These are phyloP conservation scores for Pinctada fucata DNA, from an alignment of 2,888 invertebrate genomes.

Conservation along the genomic window DNA sequence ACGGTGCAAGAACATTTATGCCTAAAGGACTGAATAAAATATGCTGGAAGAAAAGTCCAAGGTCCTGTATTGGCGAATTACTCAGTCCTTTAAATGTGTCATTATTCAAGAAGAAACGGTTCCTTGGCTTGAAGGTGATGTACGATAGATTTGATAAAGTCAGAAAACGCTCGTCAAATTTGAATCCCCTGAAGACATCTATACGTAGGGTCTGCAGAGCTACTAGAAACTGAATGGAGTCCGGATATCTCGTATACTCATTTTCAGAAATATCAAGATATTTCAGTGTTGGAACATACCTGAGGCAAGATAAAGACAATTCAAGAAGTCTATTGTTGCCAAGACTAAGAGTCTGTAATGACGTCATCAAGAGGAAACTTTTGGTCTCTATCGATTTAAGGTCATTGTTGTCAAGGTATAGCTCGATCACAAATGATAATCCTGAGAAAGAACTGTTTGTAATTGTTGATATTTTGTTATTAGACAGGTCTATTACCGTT, in stretches of 20 bases:
- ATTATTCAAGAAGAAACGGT: not conserved
- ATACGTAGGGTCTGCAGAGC: not conserved
- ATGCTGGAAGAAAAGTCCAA: not conserved
- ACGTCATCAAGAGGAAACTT: no score
- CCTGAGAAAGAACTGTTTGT: no score
- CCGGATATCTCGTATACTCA: not conserved
- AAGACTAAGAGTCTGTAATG: no score
- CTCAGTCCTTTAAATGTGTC: not conserved
- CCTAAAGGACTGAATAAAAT: not conserved
- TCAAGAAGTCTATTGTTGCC: no score
- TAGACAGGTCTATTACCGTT: no score
- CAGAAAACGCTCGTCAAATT: not conserved
- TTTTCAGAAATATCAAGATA: not conserved
- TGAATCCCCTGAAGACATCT: not conserved
- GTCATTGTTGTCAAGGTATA: no score
- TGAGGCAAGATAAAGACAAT: no score
- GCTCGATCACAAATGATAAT: no score
- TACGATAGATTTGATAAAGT: not conserved
- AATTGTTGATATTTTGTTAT: no score
- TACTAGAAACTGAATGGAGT: not conserved
- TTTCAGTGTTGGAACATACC: no score
- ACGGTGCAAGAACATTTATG: not conserved
- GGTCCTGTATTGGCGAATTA: not conserved
- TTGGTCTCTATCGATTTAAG: no score
- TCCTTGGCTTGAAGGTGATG: not conserved